Base-by-base conservation (phyloP, 2,797 vertebrate species). In the Podarcis lilfordi region DNA sequence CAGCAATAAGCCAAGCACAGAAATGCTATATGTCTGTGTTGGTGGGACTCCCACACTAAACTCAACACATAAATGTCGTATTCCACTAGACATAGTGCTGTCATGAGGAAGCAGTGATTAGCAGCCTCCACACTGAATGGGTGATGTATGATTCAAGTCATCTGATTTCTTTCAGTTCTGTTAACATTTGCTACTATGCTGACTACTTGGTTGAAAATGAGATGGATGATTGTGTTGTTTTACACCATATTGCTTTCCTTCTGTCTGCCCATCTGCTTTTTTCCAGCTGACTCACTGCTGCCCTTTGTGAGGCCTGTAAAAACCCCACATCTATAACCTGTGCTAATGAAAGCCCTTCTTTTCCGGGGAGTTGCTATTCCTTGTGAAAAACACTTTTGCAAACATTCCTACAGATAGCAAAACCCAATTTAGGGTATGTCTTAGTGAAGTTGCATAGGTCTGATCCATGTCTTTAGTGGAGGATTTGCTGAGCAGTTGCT, bases 181-280 rank as follows among this genome's bases (percentile, higher is more conserved):
- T 40, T 50, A 80, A 21, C 21, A 2, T 84, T 80, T 35, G 11
- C 86, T 92, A 83, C 17, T 1, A n/a, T 82, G 11, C 78, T 89
- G 25, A 50, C 45, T 86, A 79, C 89, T 71, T 88, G 9, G 2
- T 55, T 40, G n/a, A 88, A 37, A 15, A 64, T 45, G 59, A 66
- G 6, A 45, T n/a, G 82, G 6, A 27, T 40, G 1, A 37, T 86
- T 45, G 35, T 80, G 23, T 0, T 90, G 8, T 83, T 90, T 91
- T 75, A 59, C 75, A 85, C 8, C 25, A 45, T 13, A 17, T 43
- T 72, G 25, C 78, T 32, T 89, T 27, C 21, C 93, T 89, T 87
- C 37, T 87, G 50, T 89, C 87, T 90, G 27, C 75, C 76, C 43
- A 40, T 85, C 66, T 90, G 50, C 19, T 86, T 64, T 64, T n/a